These are phyloP conservation scores for Microtus montanus DNA, from an alignment of 2,113 vertebrate species.

Conservation along the genomic window DNA sequence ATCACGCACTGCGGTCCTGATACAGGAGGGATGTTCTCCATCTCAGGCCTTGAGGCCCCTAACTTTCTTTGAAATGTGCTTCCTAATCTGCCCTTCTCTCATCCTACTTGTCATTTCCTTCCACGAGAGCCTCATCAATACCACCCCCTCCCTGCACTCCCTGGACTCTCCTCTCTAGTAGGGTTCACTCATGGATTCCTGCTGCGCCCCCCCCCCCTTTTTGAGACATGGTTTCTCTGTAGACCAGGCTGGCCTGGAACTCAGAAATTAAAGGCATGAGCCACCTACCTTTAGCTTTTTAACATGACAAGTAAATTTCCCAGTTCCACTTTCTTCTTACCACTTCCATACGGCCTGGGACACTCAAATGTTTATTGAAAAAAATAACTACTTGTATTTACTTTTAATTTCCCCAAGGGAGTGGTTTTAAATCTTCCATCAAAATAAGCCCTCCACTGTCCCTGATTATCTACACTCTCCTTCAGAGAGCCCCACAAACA, in stretches of 20 bases:
- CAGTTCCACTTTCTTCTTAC: slow-evolving; percentile 26
- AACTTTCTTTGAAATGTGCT: background rate
- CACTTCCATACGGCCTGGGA: background rate
- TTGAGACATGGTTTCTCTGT: too few relatives aligned
- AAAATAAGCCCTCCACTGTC: background rate
- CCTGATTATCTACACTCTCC: background rate
- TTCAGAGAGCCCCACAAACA: background rate
- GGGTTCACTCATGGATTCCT: slow-evolving; percentile 1
- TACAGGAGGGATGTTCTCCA: background rate
- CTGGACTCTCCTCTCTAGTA: background rate
- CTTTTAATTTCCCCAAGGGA: background rate
- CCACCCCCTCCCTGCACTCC: background rate
- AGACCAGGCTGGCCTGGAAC: too few relatives aligned
- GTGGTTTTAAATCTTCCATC: slow-evolving; percentile 2
- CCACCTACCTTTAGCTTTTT: background rate
- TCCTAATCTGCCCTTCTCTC: background rate
- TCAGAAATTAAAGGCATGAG: too few relatives aligned
- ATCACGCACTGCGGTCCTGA: background rate
- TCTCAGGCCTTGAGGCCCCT: background rate
- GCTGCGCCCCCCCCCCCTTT: too few relatives aligned
- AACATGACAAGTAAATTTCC: slow-evolving; percentile 12
- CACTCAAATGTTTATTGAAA: slow-evolving; percentile 23
- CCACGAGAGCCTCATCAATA: background rate
- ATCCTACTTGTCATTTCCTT: background rate
- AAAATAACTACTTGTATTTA: background rate